Evolutionary conservation across 2,113 vertebrate species (phyloP), one percentile per base, ranked within the genome.

Genomic region (Rhipidura dahli): DNA sequence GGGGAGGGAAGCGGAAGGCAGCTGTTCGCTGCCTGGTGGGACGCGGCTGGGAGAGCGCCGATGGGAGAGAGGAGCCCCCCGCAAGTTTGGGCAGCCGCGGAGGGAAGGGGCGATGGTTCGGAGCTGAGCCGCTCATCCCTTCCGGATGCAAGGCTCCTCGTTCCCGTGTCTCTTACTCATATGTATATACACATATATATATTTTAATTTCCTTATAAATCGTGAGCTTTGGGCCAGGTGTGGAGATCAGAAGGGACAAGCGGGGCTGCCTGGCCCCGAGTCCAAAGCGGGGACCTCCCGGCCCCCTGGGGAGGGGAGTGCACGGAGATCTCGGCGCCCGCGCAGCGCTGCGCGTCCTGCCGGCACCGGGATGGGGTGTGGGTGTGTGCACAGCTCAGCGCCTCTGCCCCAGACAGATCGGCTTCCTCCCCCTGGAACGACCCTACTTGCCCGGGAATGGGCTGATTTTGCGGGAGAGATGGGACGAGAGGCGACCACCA

Each of bases 151-250:
- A 61, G 13, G 30, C 42, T 40, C 61, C 66, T 15, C n/a, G 3
- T 20, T 33, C 28, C 28, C 15, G 8, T 5, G 47, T 7, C 22
- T 10, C 26, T 31, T 31, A 7, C 1, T 4, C 17, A 0, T 2
- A 1, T 1, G 0, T 3, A 0, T 1, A 4, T 39, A 10, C 17
- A 1, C 9, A 8, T 23, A 5, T 2, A 5, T 0, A 2, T 2
- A 8, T 1, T 10, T 66, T 87, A 3, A 39, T 86, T 93, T n/a
- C 28, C 23, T n/a, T 17, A 7, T 54, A 68, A 96, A 91, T 94
- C 54, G 69, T 83, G 56, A 83, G 91, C 80, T 63, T 49, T 7
- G 68, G 18, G 66, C 39, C 47, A 60, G 10, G 20, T 30, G 16
- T 82, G 89, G 92, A 89, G 96, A 70, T 90, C 35, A 78, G 93